Base-by-base conservation (phyloP, 2,888 invertebrate genomes). In the Drosophila cognata region DNA sequence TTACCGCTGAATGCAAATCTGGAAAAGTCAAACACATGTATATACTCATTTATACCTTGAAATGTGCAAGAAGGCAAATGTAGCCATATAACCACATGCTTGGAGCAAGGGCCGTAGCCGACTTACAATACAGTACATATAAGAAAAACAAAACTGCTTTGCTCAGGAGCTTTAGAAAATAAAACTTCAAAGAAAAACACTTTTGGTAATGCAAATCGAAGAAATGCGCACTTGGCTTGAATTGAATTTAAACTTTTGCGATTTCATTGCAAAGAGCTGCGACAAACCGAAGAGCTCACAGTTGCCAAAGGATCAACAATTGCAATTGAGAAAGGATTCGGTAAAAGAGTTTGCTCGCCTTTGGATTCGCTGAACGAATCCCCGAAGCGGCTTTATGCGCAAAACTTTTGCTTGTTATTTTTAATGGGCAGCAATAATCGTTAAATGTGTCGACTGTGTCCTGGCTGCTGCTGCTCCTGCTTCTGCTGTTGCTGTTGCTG, bases 351-450 rank as follows among this genome's bases (percentile, higher is more conserved):
- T 82, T 65, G 82, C 80, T 72, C 80, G 84, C 80, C 78, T 68
- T 79, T 81, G 78, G 83, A 78, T 74, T 71, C 83, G 83, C 69
- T 71, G 86, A 87, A 89, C 87, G 89, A 86, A 90, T 91, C 91
- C 91, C 91, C 84, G 87, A 88, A 91, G 89, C 83, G 89, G 89
- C 87, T 91, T 90, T 90, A 91, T 91, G 88, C 88, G 90, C 88
- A 92, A 92, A 92, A 92, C 91, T 92, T 92, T 91, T 91, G 91
- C 92, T 92, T 92, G 92, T 92, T 92, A 92, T 92, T 92, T 92
- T 92, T 92, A 92, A 92, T 92, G 91, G 89, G 51, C 82, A 75
- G 87, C 91, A 92, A 92, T 92, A 92, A 92, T 92, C 92, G 92
- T 92, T 92, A 92, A 92, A 92, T 92, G 91, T 92, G 87, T 87